These are phyloP conservation scores for Spatula versicolor DNA, from an alignment of 2,797 vertebrate species.

Conservation along the genomic window DNA sequence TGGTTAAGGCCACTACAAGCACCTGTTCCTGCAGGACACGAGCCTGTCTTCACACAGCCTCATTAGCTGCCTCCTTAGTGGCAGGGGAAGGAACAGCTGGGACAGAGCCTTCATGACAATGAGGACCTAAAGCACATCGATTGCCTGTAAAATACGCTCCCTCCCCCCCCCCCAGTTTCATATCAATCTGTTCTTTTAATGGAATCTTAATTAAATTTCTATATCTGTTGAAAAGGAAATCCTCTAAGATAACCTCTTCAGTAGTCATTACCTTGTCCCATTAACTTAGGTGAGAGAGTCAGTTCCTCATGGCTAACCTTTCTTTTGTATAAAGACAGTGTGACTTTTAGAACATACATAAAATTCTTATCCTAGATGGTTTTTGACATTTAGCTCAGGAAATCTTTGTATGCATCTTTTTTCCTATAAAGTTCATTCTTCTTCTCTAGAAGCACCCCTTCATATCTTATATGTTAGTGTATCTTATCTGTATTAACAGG, in stretches of 20 bases:
- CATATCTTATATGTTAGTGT: not conserved
- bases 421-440: not conserved
- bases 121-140: not conserved
- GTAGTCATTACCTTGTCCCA: not conserved
- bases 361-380: not conserved
- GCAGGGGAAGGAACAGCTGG: not conserved
- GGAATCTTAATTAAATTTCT: not conserved
- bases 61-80: not conserved
- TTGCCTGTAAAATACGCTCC: not conserved
- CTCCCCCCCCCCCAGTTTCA: not conserved
- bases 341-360: not conserved
- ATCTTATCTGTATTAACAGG: not conserved
- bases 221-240: not conserved
- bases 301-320: not conserved
- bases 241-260: not conserved
- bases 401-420: not conserved
- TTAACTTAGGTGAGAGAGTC: not conserved
- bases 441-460: not conserved
- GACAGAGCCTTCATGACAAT: not conserved
- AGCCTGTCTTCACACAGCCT: not conserved
- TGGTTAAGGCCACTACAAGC: not conserved
- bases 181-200: not conserved
- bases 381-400: not conserved
- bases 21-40: not conserved
- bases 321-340: not conserved